Conservation (phyloP, 1,140 invertebrate species). For the Cydia splendana region DNA sequence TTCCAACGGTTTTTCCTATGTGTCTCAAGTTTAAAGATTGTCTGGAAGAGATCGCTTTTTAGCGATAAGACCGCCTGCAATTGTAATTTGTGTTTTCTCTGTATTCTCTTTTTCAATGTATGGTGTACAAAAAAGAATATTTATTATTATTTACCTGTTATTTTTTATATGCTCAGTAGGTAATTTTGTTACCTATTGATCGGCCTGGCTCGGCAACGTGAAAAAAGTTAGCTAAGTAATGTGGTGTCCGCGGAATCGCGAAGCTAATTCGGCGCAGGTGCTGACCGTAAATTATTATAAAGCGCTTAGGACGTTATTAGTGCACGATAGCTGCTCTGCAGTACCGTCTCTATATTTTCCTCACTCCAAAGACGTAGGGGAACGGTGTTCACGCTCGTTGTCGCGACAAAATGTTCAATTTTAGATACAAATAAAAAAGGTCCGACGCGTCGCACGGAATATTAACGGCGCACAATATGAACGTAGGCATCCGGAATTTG, state of each 20-base stretch:
- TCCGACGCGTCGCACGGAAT: constrained; percentile 76
- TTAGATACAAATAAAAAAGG: constrained; percentile 80
- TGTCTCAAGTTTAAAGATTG: background rate
- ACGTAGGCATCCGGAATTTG: constrained; percentile 76
- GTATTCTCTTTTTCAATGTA: too few relatives aligned
- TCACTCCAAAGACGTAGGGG: constrained; percentile 64
- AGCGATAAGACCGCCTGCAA: too few relatives aligned
- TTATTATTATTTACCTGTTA: too few relatives aligned
- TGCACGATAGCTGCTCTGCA: constrained; percentile 52
- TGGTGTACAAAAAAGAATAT: too few relatives aligned
- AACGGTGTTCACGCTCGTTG: constrained; percentile 66
- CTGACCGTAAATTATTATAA: constrained; percentile 45
- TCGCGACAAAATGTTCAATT: constrained; percentile 79
- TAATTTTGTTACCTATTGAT: background rate
- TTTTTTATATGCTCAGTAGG: background rate
- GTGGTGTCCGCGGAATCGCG: constrained; percentile 23
- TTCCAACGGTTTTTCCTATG: background rate
- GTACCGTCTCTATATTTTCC: constrained; percentile 68
- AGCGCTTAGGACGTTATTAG: constrained; percentile 55
- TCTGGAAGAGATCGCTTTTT: too few relatives aligned
- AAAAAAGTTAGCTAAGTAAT: constrained; percentile 16
- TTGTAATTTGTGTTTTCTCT: too few relatives aligned
- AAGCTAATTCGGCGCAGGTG: constrained; percentile 46
- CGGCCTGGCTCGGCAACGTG: background rate
- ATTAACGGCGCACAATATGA: constrained; percentile 79